Conservation (phyloP, 2,113 vertebrate genomes). For the Labeo catla region DNA sequence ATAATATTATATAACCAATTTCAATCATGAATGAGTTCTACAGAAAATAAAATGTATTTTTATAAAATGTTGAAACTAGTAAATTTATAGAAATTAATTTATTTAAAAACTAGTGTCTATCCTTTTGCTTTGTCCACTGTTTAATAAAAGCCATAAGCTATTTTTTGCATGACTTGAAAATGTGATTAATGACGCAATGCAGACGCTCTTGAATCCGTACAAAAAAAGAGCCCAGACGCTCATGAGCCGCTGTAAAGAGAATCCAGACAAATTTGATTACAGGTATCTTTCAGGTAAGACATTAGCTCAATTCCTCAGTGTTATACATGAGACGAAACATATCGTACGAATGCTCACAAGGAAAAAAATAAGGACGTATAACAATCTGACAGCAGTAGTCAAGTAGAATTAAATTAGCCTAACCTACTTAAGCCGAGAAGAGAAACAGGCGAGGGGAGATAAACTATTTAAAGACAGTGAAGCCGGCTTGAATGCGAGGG, state of each 20-base stretch:
- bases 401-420: conserved; percentile 1
- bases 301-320: not conserved
- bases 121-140: not conserved
- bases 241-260: not conserved
- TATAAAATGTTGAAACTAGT: too few relatives aligned
- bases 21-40: too few relatives aligned
- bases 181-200: not conserved
- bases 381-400: conserved; percentile 25
- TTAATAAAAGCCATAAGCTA: not conserved
- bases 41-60: too few relatives aligned
- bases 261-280: not conserved
- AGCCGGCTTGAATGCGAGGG: not conserved
- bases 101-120: too few relatives aligned
- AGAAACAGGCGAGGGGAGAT: conserved; percentile 22
- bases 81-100: too few relatives aligned
- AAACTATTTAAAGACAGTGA: conserved; percentile 4
- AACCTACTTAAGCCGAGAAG: conserved; percentile 10
- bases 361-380: not conserved
- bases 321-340: not conserved
- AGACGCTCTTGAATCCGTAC: not conserved
- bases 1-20: too few relatives aligned
- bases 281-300: not conserved
- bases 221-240: not conserved
- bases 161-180: not conserved
- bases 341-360: not conserved